These are phyloP conservation scores for Dasyprocta punctata DNA, from an alignment of 2,113 vertebrate species.

Conservation along the genomic window DNA sequence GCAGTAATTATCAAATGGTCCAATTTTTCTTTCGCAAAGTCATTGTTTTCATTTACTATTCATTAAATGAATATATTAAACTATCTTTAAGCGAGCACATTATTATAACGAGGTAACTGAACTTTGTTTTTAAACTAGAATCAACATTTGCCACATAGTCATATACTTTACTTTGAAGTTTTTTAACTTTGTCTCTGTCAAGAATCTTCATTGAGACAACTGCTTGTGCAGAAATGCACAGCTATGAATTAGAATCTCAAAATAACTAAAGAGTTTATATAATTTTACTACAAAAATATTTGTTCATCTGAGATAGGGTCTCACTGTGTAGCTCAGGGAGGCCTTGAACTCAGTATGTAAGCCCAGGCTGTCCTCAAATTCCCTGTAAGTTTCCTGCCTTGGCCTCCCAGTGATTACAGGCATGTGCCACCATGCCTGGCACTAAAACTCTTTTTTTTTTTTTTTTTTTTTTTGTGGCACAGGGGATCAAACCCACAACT, in stretches of 20 bases:
- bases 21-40: not conserved
- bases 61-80: slow-evolving; percentile 12
- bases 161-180: not conserved
- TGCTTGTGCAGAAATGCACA: not conserved
- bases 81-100: not conserved
- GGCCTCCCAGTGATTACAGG: too few species aligned
- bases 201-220: not conserved
- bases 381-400: not conserved
- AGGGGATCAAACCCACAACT: too few species aligned
- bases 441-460: not conserved
- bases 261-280: not conserved
- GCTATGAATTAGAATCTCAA: not conserved
- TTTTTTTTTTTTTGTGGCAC: too few species aligned
- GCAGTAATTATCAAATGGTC: not conserved
- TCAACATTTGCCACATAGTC: not conserved
- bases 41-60: not conserved
- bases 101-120: not conserved
- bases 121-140: slow-evolving; percentile 33
- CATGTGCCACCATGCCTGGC: not conserved
- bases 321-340: not conserved
- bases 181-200: not conserved
- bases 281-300: not conserved
- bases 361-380: not conserved
- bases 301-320: not conserved
- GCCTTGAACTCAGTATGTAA: not conserved